Base-by-base conservation (phyloP, 2,888 invertebrate genomes). In the Oligia latruncula region DNA sequence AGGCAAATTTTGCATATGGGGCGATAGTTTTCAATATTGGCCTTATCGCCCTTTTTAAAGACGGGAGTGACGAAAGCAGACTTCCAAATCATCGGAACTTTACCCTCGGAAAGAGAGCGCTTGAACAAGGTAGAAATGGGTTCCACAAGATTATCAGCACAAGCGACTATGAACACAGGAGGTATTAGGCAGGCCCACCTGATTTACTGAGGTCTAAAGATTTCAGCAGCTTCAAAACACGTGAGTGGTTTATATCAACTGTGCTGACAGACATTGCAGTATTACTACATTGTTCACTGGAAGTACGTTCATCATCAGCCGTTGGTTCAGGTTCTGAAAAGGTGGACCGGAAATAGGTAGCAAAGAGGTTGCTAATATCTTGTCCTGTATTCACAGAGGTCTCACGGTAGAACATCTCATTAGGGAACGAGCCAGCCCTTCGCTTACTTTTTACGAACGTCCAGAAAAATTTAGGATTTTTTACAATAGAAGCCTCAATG, bases 381-480 rank as follows among this genome's bases (percentile, higher is more conserved):
- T 74, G 52, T 15, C 66, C 58, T 55, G 66, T 17, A 43, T 17
- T 68, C 20, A 68, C 74, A 66, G 40, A 40, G 13, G 40, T 74
- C 20, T 74, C 55, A 55, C n/a, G 35, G 40, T 74, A 66, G 15
- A 40, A 66, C 55, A 66, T 74, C 40, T 15, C 29, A 75, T n/a
- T 75, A 68, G 68, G 68, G 35, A 75, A 68, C 11, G 68, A 46
- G 60, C 68, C 68, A 68, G 68, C 11, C 60, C 29, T 75, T 23
- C 35, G 60, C 60, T 60, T 68, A 6, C 60, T 68, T 35, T 68
- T 68, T 23, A 75, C 62, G 8, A 68, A 75, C 35, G 11, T 4
- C 23, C n/a, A 60, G n/a, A 60, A 60, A 4, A 11, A 23, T 9
- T 60, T n/a, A 11, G 23, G 58, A 4, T 60, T 60, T n/a, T 60